A percentile compares a stretch with the other conserved stretches of the same genome.
These are phyloP conservation scores for Lacerta agilis DNA, from an alignment of 2,797 vertebrate species.

Conservation along the genomic window DNA sequence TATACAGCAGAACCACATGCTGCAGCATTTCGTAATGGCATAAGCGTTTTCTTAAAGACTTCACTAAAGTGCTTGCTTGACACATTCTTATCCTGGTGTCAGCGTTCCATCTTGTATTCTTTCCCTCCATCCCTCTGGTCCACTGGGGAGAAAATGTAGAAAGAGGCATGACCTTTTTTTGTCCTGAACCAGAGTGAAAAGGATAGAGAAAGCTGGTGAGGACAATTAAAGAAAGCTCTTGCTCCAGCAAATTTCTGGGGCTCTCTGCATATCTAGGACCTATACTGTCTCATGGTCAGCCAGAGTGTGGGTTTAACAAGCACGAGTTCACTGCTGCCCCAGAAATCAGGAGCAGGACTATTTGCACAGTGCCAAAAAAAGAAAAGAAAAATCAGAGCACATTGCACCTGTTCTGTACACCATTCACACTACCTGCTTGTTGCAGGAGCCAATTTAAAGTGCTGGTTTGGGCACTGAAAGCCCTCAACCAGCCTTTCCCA, in stretches of 20 bases:
- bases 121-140: background rate
- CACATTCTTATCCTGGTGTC: background rate
- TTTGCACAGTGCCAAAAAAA: background rate
- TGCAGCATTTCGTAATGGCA: too few relatives aligned
- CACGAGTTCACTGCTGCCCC: background rate
- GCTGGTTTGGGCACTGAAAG: too few relatives aligned
- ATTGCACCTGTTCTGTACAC: too few relatives aligned
- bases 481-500: too few relatives aligned
- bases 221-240: background rate
- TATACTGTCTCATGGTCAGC: background rate
- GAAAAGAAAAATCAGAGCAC: background rate
- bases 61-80: conserved; percentile 4
- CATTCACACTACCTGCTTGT: too few relatives aligned
- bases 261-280: background rate
- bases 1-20: too few relatives aligned
- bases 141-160: background rate
- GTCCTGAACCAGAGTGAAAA: background rate
- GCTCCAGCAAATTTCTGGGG: background rate
- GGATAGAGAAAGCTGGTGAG: background rate
- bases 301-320: background rate
- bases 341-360: background rate
- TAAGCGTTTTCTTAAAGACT: background rate
- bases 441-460: too few relatives aligned
- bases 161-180: background rate
- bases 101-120: background rate